Percentiles rank a stretch among this genome's conserved stretches.
Conservation (phyloP, 2,113 vertebrate genomes). For the Hippolais icterina region DNA sequence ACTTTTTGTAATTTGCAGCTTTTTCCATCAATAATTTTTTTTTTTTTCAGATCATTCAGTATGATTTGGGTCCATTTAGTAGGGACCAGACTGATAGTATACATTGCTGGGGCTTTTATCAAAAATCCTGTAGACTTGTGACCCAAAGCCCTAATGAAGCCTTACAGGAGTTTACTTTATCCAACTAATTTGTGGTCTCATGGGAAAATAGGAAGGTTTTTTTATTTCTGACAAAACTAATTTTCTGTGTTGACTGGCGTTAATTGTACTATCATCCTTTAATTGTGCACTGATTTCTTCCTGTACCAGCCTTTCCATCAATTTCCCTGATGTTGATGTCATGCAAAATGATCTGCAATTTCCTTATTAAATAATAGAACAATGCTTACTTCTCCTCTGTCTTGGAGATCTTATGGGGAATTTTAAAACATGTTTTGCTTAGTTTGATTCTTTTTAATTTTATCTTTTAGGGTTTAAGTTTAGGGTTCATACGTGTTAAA, state of each 20-base stretch:
- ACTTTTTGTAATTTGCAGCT: background rate
- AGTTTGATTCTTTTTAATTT: background rate
- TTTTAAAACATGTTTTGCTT: conserved; percentile 1
- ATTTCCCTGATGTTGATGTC: conserved; percentile 48
- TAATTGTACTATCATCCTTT: conserved; percentile 60
- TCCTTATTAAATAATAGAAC: conserved; percentile 59
- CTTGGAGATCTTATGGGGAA: background rate
- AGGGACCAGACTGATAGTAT: background rate
- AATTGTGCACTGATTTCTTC: conserved; percentile 55
- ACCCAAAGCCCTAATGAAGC: background rate
- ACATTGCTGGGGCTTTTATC: background rate
- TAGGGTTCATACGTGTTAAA: background rate
- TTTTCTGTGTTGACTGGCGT: conserved; percentile 14
- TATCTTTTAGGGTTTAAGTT: background rate
- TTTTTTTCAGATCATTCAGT: background rate
- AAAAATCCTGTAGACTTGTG: background rate
- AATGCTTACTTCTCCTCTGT: background rate
- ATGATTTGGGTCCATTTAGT: background rate
- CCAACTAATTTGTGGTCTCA: background rate
- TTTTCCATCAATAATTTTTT: background rate
- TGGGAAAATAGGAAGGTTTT: background rate
- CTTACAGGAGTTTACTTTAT: background rate
- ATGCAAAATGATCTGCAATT: conserved; percentile 41
- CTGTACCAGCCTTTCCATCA: conserved; percentile 49
- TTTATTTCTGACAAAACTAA: conserved; percentile 5